Percentiles rank a stretch among this genome's conserved stretches.
These are phyloP conservation scores for Gobio gobio DNA, from an alignment of 2,113 vertebrate genomes.

Conservation along the genomic window DNA sequence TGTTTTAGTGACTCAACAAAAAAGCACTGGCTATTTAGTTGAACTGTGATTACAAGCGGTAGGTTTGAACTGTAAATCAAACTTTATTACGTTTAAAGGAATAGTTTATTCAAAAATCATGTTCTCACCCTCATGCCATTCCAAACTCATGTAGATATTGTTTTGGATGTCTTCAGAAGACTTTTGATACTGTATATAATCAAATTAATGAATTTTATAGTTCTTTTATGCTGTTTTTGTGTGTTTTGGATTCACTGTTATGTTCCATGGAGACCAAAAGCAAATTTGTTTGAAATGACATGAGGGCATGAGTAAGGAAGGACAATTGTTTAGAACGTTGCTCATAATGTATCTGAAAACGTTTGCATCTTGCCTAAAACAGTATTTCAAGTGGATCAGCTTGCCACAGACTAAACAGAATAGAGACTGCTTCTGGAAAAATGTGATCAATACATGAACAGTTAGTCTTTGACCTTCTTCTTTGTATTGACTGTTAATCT, in stretches of 20 bases:
- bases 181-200: background rate
- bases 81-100: background rate
- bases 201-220: background rate
- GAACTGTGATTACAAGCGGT: background rate
- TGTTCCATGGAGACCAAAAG: background rate
- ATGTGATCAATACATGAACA: background rate
- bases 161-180: background rate
- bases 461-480: conserved; percentile 45
- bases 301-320: background rate
- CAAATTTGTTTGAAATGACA: background rate
- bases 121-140: background rate
- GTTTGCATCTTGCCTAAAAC: background rate
- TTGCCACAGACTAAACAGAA: background rate
- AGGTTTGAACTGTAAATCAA: background rate
- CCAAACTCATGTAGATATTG: background rate
- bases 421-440: background rate
- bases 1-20: background rate
- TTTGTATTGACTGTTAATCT: conserved; percentile 31
- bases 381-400: background rate
- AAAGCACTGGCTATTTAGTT: background rate
- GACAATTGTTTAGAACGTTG: background rate
- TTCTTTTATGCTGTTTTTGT: background rate
- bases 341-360: background rate
- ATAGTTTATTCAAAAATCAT: background rate
- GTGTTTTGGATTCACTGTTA: background rate